Conservation (phyloP, 2,113 vertebrate genomes). For the Promerops cafer region DNA sequence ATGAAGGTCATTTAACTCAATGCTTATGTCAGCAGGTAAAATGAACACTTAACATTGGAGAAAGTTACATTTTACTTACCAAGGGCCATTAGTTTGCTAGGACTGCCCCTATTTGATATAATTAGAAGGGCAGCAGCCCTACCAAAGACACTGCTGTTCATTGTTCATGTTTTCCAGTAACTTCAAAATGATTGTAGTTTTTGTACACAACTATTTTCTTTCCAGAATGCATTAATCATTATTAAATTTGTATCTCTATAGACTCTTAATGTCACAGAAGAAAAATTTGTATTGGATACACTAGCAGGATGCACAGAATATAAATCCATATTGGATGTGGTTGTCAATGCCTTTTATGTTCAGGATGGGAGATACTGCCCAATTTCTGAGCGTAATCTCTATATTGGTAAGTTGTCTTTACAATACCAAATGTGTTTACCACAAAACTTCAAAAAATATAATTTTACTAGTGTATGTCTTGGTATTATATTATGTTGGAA, state of each 20-base stretch:
- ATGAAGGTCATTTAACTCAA: neutral
- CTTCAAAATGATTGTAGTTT: neutral
- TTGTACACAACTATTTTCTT: neutral
- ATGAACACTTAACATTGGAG: neutral
- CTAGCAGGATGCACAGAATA: slow-evolving; percentile 85
- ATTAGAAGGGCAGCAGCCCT: neutral
- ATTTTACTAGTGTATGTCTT: neutral
- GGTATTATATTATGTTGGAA: neutral
- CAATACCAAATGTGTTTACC: neutral
- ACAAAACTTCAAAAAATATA: neutral
- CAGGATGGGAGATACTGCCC: slow-evolving; percentile 67
- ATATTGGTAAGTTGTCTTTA: slow-evolving; percentile 72
- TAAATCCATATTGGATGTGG: slow-evolving; percentile 75
- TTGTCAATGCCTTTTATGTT: slow-evolving; percentile 80
- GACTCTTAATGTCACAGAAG: slow-evolving; percentile 53
- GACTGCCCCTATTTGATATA: neutral
- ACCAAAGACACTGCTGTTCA: neutral
- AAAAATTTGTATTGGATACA: slow-evolving; percentile 75
- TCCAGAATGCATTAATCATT: neutral
- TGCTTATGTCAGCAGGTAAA: neutral
- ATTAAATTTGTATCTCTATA: slow-evolving; percentile 2
- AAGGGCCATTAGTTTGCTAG: neutral
- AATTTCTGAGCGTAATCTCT: slow-evolving; percentile 75
- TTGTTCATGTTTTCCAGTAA: neutral
- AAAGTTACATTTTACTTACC: neutral